Conservation (phyloP, 2,113 vertebrate genomes). For the Theristicus caerulescens region DNA sequence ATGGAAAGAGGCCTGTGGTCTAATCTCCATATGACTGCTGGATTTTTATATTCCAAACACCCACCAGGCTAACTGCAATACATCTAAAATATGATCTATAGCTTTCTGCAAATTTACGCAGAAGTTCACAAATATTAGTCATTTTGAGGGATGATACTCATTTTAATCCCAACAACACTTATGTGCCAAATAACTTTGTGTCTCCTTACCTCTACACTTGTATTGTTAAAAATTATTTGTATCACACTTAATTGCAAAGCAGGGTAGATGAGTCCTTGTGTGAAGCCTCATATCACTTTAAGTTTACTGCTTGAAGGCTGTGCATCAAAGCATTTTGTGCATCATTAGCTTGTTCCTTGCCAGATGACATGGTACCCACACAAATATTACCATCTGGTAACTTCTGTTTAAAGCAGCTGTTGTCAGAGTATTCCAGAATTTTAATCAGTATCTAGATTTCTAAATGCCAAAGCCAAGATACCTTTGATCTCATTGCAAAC, state of each 20-base stretch:
- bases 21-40: conserved; percentile 13
- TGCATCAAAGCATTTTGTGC: conserved; percentile 41
- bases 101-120: background rate
- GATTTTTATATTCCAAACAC: conserved; percentile 32
- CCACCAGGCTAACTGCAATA: conserved; percentile 8
- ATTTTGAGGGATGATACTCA: background rate
- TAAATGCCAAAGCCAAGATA: background rate
- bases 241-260: background rate
- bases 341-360: conserved; percentile 46
- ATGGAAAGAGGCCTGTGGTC: background rate
- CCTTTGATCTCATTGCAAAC: background rate
- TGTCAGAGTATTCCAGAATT: conserved; percentile 34
- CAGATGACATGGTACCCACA: conserved; percentile 48
- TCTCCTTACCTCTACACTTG: background rate
- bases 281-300: background rate
- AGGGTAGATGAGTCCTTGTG: background rate
- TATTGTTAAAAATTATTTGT: background rate
- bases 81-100: background rate
- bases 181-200: background rate
- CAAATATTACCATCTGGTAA: conserved; percentile 60
- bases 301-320: conserved; percentile 26
- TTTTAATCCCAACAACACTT: background rate
- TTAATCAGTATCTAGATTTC: conserved; percentile 26
- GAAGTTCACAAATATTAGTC: background rate
- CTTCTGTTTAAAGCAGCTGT: conserved; percentile 58